Evolutionary conservation across 2,797 vertebrate species (phyloP), one percentile per base, ranked within the genome.

Genomic region (Eremophila alpestris): DNA sequence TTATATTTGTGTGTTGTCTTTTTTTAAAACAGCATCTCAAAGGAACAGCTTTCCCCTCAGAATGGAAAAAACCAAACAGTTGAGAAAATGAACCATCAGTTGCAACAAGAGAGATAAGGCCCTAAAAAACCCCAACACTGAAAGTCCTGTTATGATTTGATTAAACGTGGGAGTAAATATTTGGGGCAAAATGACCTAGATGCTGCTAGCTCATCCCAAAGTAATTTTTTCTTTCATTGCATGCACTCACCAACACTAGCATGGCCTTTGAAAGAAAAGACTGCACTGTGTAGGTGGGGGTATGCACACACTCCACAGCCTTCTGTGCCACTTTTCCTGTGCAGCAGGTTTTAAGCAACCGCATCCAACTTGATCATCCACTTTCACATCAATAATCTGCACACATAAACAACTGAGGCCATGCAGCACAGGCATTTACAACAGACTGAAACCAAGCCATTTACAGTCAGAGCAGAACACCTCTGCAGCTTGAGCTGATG

Each of bases 61-160:
- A 78, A 55, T 5, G 70, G 78, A 67, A 95, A 95, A 96, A 95
- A 55, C 4, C 36, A 77, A 82, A 82, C 2, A 87, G 80, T 48
- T 92, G 59, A 90, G 3, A 60, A 96, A 79, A 87, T 29, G 59
- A 95, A 73, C 75, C n/a, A 45, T 59, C 54, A 79, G 71, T 74
- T 89, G 27, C 86, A 92, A 46, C 7, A 87, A 52, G n/a, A 90
- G 36, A 58, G 18, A 89, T 87, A 91, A 94, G 91, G 84, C 64
- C 89, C 62, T 83, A 75, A 86, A 86, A 89, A 69, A 17, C 1
- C 9, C 3, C 30, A 70, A 56, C 27, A 59, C 45, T 67, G 46
- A 38, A 69, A 43, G 27, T 70, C 30, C 18, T 74, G 52, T 52
- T 79, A 81, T 4, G 12, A 69, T 82, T 73, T 59, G 27, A 87